Evolutionary conservation across 92 coral and sea anemone species (phyloP).

Genomic region (Siderastrea radians): DNA sequence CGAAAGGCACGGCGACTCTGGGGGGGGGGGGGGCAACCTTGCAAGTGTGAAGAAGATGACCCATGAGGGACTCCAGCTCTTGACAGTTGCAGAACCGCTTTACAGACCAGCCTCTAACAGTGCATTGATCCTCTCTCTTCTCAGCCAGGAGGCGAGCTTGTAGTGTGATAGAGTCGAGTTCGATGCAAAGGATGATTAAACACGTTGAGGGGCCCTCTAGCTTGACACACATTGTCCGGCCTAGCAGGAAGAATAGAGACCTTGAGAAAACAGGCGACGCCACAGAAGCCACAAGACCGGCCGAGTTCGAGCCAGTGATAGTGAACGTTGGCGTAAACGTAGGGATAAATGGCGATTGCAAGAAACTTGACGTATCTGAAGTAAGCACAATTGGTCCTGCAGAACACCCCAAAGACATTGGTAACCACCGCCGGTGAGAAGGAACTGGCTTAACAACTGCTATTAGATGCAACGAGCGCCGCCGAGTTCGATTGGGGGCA

Average conservation of each 20-base stretch:
- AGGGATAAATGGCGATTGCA: not conserved
- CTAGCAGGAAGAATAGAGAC: not conserved
- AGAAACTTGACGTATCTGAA: not conserved
- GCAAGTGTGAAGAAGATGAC: not conserved
- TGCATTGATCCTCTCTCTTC: not conserved
- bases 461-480: too few species aligned
- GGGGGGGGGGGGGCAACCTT: not conserved
- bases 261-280: not conserved
- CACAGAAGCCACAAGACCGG: not conserved
- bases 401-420: not conserved
- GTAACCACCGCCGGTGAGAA: not conserved
- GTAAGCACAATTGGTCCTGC: not conserved
- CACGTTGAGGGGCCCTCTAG: not conserved
- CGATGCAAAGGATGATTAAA: not conserved
- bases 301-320: constrained; percentile 1
- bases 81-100: constrained; percentile 13
- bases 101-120: constrained; percentile 13
- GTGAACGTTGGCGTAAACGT: not conserved
- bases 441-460: not conserved
- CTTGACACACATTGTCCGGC: not conserved
- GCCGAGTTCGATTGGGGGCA: too few species aligned
- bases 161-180: not conserved
- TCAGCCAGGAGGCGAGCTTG: not conserved
- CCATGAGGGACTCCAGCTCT: constrained; percentile 14
- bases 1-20: not conserved